phyloP scores from a whole-genome alignment of 2,888 invertebrate genomes.

The Hymenopus coronatus region DNA sequence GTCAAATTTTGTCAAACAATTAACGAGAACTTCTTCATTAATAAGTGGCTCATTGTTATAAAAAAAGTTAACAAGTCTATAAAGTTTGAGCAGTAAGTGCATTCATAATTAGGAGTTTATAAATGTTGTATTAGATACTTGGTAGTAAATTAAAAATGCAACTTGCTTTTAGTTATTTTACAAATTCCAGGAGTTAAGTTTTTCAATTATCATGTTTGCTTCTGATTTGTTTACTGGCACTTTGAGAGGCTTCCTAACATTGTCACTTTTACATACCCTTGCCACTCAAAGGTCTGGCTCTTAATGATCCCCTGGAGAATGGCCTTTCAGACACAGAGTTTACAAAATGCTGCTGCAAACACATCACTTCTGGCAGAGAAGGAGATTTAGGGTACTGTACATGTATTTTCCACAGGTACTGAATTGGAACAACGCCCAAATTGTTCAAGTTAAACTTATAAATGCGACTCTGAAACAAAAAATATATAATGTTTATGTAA shows the following conservation, averaged over 20 bases:
- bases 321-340: neutral
- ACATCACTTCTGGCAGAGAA: neutral
- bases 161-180: no score
- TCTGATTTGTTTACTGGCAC: no score
- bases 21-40: no score
- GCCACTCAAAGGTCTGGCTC: neutral
- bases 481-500: neutral
- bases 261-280: neutral
- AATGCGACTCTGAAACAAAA: conserved; percentile 32
- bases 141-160: no score
- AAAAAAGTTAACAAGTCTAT: no score
- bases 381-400: conserved; percentile 37
- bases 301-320: neutral
- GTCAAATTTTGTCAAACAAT: no score
- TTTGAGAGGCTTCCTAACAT: neutral
- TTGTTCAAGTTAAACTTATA: conserved; percentile 13
- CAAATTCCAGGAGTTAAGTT: no score
- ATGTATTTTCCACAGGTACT: conserved; percentile 6
- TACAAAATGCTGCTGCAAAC: neutral
- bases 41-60: no score
- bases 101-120: no score
- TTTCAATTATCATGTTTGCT: no score
- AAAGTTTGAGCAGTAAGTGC: no score
- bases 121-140: no score
- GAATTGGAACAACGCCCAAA: conserved; percentile 1